A percentile compares a stretch with the other conserved stretches of the same genome.
Evolutionary conservation across 2,888 invertebrate species (phyloP).

Genomic region (Trissoscelio sp.): DNA sequence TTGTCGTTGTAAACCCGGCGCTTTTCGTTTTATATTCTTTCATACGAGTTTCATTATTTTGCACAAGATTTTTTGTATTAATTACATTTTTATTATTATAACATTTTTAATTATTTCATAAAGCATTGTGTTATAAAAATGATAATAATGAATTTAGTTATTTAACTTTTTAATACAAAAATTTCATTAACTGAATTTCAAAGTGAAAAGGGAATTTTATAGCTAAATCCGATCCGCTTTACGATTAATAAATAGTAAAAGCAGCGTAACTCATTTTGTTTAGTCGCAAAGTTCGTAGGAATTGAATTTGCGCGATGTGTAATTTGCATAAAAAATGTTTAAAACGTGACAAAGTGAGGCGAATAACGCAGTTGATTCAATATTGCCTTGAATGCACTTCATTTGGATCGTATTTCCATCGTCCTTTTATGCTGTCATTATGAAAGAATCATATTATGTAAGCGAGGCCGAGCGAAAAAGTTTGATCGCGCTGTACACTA

Average conservation of each 20-base stretch:
- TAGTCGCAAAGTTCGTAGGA: background rate
- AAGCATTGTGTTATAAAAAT: too few species aligned
- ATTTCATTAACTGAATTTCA: too few species aligned
- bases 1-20: background rate
- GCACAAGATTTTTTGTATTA: background rate
- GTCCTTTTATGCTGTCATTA: slow-evolving; percentile 45
- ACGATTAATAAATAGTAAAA: slow-evolving; percentile 13
- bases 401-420: slow-evolving; percentile 35
- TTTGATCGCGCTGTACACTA: background rate
- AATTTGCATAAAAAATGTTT: slow-evolving; percentile 33
- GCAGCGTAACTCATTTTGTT: background rate
- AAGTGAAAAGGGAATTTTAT: too few species aligned
- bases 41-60: background rate
- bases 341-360: slow-evolving; percentile 2
- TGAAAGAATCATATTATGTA: slow-evolving; percentile 26
- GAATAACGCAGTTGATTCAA: slow-evolving; percentile 27
- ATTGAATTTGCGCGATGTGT: slow-evolving; percentile 22
- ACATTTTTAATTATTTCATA: too few species aligned
- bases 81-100: slow-evolving; percentile 1
- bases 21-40: background rate
- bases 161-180: too few species aligned
- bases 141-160: too few species aligned
- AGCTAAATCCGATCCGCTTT: too few species aligned
- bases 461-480: background rate
- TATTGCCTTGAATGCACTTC: slow-evolving; percentile 42